Evolutionary conservation across 2,113 vertebrate genomes (phyloP).

Genomic region (Ciconia boyciana): DNA sequence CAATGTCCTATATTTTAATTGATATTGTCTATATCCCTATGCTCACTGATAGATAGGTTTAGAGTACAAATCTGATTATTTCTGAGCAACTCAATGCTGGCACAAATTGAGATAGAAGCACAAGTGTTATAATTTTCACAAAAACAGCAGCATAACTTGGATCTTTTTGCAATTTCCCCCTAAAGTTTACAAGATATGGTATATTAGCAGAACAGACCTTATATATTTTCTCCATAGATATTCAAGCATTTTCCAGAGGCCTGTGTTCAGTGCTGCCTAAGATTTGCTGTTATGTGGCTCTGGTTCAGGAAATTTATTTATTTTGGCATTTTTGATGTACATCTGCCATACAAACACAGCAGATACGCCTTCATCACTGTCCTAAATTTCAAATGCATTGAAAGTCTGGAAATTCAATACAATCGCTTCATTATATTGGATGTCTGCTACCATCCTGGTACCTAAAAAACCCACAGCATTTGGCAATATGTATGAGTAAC

Average conservation of each 20-base stretch:
- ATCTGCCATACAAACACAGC: neutral
- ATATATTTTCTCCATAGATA: neutral
- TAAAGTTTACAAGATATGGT: neutral
- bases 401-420: neutral
- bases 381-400: neutral
- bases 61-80: neutral
- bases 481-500: neutral
- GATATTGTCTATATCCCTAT: neutral
- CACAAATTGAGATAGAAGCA: neutral
- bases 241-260: neutral
- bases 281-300: neutral
- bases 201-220: neutral
- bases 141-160: neutral
- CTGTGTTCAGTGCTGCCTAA: neutral
- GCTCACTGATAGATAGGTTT: neutral
- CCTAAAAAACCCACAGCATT: neutral
- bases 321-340: neutral
- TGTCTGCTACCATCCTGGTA: neutral
- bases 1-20: neutral
- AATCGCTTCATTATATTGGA: neutral
- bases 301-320: neutral
- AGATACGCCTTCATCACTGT: neutral
- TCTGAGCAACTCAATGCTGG: neutral
- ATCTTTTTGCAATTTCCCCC: neutral
- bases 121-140: neutral